Conservation (phyloP, 2,888 invertebrate genomes). For the Parapristionchus giblindavisi region DNA sequence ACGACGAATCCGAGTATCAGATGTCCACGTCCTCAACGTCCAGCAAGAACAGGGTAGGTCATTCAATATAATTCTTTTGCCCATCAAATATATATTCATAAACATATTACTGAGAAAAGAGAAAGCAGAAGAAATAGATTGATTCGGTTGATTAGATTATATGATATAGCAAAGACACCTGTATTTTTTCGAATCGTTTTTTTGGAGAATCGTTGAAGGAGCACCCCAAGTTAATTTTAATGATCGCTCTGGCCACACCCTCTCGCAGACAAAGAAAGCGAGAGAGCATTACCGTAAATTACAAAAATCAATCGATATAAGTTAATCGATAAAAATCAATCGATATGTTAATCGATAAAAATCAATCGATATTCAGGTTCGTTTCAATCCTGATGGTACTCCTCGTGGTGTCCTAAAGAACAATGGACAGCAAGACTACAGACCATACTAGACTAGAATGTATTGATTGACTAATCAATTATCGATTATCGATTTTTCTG, state of each 20-base stretch:
- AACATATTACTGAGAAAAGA: neutral
- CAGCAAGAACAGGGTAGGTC: constrained; percentile 40
- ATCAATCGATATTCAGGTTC: constrained; percentile 53
- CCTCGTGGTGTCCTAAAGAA: constrained; percentile 67
- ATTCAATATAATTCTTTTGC: constrained; percentile 11
- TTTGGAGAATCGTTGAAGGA: no score
- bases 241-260: no score
- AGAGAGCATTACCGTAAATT: no score
- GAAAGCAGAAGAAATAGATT: neutral
- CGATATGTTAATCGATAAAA: neutral
- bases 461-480: no score
- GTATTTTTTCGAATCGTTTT: no score
- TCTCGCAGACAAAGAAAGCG: no score
- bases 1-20: constrained; percentile 37
- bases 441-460: constrained; percentile 16
- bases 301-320: no score
- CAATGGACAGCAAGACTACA: constrained; percentile 43
- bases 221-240: no score
- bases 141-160: neutral
- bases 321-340: neutral
- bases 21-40: constrained; percentile 29
- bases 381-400: constrained; percentile 69
- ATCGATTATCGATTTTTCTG: constrained; percentile 12
- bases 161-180: no score
- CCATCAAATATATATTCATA: neutral